Conservation (phyloP, 2,888 invertebrate species). For the Andrena praecox region DNA sequence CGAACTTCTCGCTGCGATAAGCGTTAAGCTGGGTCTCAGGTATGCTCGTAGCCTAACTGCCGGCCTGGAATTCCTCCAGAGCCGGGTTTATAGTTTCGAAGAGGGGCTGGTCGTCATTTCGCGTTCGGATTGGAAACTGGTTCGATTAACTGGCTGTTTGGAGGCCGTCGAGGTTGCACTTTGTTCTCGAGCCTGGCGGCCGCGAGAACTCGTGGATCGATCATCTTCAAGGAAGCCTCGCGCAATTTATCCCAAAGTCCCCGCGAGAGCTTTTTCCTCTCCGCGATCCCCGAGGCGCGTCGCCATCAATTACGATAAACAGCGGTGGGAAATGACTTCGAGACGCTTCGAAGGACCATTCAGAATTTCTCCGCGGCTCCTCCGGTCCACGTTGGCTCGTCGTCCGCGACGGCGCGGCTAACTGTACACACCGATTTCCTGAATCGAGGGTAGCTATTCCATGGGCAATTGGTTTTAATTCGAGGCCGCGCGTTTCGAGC, state of each 20-base stretch:
- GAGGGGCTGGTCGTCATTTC: constrained; percentile 29
- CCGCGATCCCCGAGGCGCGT: background rate
- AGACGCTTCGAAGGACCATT: background rate
- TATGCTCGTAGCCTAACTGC: background rate
- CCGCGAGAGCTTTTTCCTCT: background rate
- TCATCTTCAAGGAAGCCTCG: background rate
- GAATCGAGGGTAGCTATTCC: constrained; percentile 39
- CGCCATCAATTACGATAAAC: constrained; percentile 3
- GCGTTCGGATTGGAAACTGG: constrained; percentile 47
- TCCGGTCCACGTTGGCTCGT: background rate
- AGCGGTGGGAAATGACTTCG: background rate
- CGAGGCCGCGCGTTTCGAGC: constrained; percentile 62
- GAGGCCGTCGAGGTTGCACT: constrained; percentile 30
- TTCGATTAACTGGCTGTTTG: constrained; percentile 53
- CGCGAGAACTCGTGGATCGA: background rate
- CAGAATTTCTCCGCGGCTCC: background rate
- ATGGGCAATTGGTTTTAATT: constrained; percentile 63
- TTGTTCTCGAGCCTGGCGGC: background rate
- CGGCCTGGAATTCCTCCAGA: background rate
- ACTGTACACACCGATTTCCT: constrained; percentile 53
- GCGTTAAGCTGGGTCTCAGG: background rate
- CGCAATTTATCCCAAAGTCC: background rate
- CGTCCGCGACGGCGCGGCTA: constrained; percentile 27
- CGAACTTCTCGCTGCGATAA: background rate
- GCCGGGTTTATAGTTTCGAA: constrained; percentile 34